These are phyloP conservation scores for Craseonycteris thonglongyai DNA, from an alignment of 2,113 vertebrate species.

Conservation along the genomic window DNA sequence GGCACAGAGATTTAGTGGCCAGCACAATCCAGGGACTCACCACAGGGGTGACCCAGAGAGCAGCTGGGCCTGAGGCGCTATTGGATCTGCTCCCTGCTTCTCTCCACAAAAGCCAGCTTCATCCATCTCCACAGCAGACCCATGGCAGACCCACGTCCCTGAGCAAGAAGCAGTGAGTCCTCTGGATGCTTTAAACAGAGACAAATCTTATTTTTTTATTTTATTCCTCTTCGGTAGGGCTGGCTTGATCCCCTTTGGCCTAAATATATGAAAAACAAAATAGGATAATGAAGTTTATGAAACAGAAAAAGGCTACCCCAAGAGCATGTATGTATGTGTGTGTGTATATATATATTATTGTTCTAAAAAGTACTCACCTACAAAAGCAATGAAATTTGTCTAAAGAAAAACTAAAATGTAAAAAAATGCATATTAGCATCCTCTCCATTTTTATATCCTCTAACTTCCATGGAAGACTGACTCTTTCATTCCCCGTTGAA, in stretches of 20 bases:
- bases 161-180: background rate
- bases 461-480: background rate
- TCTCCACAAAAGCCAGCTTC: rapidly evolving
- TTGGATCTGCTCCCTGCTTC: background rate
- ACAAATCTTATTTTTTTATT: background rate
- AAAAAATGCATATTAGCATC: background rate
- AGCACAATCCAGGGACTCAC: background rate
- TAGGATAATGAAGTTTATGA: background rate
- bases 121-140: background rate
- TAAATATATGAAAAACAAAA: slow-evolving; percentile 12
- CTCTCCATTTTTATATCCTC: background rate
- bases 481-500: background rate
- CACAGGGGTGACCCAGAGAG: rapidly evolving
- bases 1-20: background rate
- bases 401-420: background rate
- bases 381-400: background rate
- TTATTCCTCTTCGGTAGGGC: background rate
- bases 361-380: slow-evolving; percentile 1
- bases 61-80: background rate
- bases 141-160: background rate
- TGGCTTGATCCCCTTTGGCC: background rate
- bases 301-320: background rate
- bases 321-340: too few relatives aligned
- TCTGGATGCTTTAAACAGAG: background rate
- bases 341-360: too few relatives aligned